Percentiles rank a stretch among this genome's conserved stretches.
phyloP scores from a whole-genome alignment of 2,888 invertebrate genomes.

The Schizaphis graminum region DNA sequence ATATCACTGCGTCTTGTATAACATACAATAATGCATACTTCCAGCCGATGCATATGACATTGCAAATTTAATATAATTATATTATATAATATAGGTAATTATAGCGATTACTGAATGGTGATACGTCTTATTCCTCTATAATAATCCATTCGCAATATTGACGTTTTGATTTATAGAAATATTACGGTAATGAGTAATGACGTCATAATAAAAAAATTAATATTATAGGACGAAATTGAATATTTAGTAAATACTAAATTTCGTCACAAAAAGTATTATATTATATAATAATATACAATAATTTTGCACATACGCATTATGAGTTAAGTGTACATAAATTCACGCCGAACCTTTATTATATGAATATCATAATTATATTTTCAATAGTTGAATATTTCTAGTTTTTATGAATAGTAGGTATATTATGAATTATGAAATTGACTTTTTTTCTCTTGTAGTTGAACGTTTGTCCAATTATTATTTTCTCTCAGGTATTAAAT shows the following conservation, averaged over 20 bases:
- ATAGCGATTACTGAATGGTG: too few species aligned
- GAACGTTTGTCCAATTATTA: neutral
- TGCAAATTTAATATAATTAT: neutral
- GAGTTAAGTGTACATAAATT: neutral
- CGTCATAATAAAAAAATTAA: neutral
- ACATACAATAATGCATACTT: neutral
- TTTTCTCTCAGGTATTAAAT: neutral
- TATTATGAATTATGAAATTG: too few species aligned
- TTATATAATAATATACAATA: too few species aligned
- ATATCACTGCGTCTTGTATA: neutral
- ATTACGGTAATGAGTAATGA: neutral
- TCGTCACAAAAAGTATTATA: neutral
- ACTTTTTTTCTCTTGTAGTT: neutral
- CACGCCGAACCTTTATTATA: neutral
- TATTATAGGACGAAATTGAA: neutral
- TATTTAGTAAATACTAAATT: neutral
- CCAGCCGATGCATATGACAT: neutral
- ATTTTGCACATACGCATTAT: neutral
- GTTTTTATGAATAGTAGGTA: too few species aligned
- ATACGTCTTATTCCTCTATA: neutral
- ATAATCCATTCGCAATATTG: neutral
- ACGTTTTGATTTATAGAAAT: neutral
- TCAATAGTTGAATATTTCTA: neutral
- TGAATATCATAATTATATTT: neutral
- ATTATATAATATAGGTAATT: too few species aligned